Evolutionary conservation across 2,113 vertebrate genomes (phyloP), one percentile per base, ranked within the genome.

Genomic region (Anser cygnoides): DNA sequence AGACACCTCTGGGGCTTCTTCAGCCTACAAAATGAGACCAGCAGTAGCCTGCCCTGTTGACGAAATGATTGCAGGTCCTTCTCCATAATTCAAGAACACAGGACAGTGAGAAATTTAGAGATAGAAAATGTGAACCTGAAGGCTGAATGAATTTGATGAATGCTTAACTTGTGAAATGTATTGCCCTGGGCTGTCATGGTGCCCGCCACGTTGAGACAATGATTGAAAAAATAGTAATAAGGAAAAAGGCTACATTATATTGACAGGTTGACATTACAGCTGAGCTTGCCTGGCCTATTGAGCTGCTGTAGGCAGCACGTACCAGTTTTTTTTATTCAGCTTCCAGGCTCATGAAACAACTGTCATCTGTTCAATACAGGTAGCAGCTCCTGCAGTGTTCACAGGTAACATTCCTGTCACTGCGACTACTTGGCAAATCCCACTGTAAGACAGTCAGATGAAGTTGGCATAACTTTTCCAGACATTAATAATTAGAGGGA

Each of bases 61-160:
- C 46, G n/a, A 84, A 81, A 65, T 71, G 46, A 61, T 55, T 66
- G 59, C 66, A 52, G 6, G 21, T 31, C 29, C 65, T 52, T 74
- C 46, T 74, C 50, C 63, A 29, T 86, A 88, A 70, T 71, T 92
- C 91, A 88, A 13, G 33, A 78, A 33, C 22, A 43, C 0, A 11
- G 78, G 39, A 74, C 55, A 89, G 37, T 0, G 1, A 79, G 61
- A 77, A 93, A 41, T 37, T 74, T 46, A 35, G 52, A 71, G 37
- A 54, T 9, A 93, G 68, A n/a, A 87, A 81, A 61, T n/a, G 43
- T 55, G 65, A 72, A 81, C 61, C 91, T 82, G 94, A 81, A 93
- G 65, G 65, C 61, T 75, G 80, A 87, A 67, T 50, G 41, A 75
- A 59, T 81, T 4, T 81, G 65, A 63, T 81, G 65, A 91, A 81